These are phyloP conservation scores for Cyphomyrus plagiostoma DNA, from an alignment of 2,113 vertebrate genomes.

Conservation along the genomic window DNA sequence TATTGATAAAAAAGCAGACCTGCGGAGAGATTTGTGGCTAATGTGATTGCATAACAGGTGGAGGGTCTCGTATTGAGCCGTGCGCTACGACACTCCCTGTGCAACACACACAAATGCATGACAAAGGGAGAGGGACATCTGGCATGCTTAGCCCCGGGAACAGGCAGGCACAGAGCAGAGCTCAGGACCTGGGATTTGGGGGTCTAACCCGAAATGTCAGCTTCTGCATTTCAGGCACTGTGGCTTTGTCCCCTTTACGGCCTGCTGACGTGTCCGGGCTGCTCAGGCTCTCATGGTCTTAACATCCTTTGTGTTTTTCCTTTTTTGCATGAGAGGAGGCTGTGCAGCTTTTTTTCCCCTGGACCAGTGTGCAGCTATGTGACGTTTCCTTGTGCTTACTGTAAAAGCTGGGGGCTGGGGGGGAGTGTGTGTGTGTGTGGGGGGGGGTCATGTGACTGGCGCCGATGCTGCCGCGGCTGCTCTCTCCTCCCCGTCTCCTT, in stretches of 20 bases:
- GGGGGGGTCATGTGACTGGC: no score
- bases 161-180: slow-evolving; percentile 52
- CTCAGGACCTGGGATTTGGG: slow-evolving; percentile 32
- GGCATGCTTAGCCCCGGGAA: slow-evolving; percentile 52
- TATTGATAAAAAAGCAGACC: background rate
- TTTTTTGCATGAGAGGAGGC: slow-evolving; percentile 20
- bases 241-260: slow-evolving; percentile 6
- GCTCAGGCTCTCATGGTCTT: background rate
- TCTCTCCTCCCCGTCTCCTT: no score
- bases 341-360: slow-evolving; percentile 25
- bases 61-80: slow-evolving; percentile 35
- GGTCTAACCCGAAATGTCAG: slow-evolving; percentile 18
- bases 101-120: slow-evolving; percentile 39
- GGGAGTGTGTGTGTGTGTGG: slow-evolving; percentile 33
- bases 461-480: no score
- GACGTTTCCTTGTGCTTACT: slow-evolving; percentile 56
- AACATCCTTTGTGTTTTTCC: background rate
- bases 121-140: slow-evolving; percentile 57
- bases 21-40: slow-evolving; percentile 6
- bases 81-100: slow-evolving; percentile 30
- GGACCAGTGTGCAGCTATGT: slow-evolving; percentile 49
- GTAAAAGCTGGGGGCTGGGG: slow-evolving; percentile 32
- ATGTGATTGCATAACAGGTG: slow-evolving; percentile 60
- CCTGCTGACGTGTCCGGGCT: background rate
- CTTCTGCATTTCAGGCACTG: background rate